phyloP scores from a whole-genome alignment of 2,888 invertebrate genomes.

The Cephus pygmeus region DNA sequence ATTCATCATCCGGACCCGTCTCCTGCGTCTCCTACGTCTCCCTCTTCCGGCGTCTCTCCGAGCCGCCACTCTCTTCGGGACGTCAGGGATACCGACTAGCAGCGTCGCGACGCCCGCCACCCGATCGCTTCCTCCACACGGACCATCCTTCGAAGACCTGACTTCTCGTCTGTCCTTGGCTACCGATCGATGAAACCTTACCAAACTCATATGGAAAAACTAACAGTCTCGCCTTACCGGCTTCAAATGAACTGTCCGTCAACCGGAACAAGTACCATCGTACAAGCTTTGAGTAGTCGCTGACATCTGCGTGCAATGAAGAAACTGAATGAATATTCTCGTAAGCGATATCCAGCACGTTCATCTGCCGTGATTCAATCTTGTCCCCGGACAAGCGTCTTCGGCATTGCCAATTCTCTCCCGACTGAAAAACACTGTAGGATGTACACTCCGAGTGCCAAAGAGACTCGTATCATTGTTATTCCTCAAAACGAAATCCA shows the following conservation, averaged over 20 bases:
- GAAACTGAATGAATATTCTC: not conserved
- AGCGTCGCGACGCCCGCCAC: not conserved
- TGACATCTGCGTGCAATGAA: not conserved
- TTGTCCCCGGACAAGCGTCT: not conserved
- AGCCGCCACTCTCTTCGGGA: constrained; percentile 2
- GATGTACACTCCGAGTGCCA: not conserved
- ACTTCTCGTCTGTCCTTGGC: not conserved
- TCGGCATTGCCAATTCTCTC: not conserved
- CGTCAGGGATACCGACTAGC: not conserved
- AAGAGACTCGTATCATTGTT: not conserved
- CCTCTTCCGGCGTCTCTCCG: constrained; percentile 17
- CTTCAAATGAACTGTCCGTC: too few relatives aligned
- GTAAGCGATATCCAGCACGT: not conserved
- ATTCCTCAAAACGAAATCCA: not conserved
- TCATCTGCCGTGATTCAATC: not conserved
- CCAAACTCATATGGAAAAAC: not conserved
- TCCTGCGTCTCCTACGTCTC: constrained; percentile 27
- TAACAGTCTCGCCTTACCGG: not conserved
- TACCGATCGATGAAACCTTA: not conserved
- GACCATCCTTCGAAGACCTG: not conserved
- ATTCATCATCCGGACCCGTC: constrained; percentile 57
- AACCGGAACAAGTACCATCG: not conserved
- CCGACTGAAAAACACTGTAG: not conserved
- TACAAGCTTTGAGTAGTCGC: not conserved
- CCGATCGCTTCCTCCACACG: not conserved